Percentiles rank a stretch among this genome's conserved stretches.
These are phyloP conservation scores for Dipodomys stephensi DNA, from an alignment of 2,113 vertebrate species.

Conservation along the genomic window DNA sequence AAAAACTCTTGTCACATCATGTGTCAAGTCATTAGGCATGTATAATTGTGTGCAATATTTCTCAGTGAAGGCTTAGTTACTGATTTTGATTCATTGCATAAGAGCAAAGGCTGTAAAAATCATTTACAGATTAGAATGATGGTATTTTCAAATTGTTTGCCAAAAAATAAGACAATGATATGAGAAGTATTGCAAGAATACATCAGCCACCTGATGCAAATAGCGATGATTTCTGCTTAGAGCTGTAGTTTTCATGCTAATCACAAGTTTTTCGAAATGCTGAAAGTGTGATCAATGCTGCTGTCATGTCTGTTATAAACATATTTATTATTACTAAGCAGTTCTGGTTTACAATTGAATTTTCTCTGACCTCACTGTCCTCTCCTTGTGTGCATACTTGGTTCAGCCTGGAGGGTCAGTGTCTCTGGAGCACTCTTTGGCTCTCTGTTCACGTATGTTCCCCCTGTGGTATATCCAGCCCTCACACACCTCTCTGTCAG, in stretches of 20 bases:
- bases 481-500: neutral
- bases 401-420: neutral
- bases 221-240: conserved; percentile 18
- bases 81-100: neutral
- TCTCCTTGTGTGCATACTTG: neutral
- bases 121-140: conserved; percentile 6
- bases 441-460: neutral
- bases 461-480: neutral
- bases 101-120: neutral
- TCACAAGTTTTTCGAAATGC: conserved; percentile 6
- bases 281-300: conserved; percentile 39
- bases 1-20: neutral
- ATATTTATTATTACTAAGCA: conserved; percentile 52
- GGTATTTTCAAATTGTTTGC: neutral
- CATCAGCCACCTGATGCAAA: neutral
- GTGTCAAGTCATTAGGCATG: neutral
- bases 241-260: conserved; percentile 1
- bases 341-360: neutral
- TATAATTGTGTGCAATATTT: neutral
- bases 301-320: neutral
- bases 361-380: conserved; percentile 34
- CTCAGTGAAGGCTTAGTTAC: neutral
- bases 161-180: neutral
- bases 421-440: neutral
- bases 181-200: neutral